Percentiles rank a stretch among this genome's conserved stretches.
These are phyloP conservation scores for Nyctibius grandis DNA, from an alignment of 2,797 vertebrate genomes.

Conservation along the genomic window DNA sequence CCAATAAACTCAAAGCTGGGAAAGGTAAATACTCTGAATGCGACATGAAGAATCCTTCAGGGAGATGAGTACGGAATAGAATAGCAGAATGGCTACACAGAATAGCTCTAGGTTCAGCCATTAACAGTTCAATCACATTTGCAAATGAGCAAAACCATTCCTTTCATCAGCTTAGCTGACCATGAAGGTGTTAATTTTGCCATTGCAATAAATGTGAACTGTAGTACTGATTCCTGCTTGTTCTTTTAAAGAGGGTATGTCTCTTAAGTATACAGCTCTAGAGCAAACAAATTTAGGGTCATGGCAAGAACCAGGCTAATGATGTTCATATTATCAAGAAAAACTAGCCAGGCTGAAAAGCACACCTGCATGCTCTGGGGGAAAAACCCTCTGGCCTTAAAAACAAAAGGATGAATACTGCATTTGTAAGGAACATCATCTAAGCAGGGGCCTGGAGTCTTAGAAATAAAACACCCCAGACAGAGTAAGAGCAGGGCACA, in stretches of 20 bases:
- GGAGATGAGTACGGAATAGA: too few relatives aligned
- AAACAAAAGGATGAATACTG: not conserved
- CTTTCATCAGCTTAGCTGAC: not conserved
- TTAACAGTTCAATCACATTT: not conserved
- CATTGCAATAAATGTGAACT: not conserved
- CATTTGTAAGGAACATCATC: not conserved
- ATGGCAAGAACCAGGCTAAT: not conserved
- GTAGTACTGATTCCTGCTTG: not conserved
- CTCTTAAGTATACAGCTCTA: not conserved
- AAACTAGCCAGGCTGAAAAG: not conserved
- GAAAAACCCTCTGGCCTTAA: not conserved
- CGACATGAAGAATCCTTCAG: not conserved
- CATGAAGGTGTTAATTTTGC: not conserved
- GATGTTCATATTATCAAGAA: not conserved
- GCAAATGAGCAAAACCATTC: not conserved
- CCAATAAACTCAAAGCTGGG: not conserved
- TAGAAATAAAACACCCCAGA: not conserved
- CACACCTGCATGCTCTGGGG: not conserved
- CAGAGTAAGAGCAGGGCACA: not conserved
- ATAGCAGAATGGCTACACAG: too few relatives aligned
- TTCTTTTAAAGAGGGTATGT: not conserved
- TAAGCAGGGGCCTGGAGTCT: not conserved
- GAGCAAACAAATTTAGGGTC: not conserved
- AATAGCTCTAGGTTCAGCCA: not conserved
- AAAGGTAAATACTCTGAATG: not conserved